Conservation (phyloP, 2,113 vertebrate species). For the Neofelis nebulosa region DNA sequence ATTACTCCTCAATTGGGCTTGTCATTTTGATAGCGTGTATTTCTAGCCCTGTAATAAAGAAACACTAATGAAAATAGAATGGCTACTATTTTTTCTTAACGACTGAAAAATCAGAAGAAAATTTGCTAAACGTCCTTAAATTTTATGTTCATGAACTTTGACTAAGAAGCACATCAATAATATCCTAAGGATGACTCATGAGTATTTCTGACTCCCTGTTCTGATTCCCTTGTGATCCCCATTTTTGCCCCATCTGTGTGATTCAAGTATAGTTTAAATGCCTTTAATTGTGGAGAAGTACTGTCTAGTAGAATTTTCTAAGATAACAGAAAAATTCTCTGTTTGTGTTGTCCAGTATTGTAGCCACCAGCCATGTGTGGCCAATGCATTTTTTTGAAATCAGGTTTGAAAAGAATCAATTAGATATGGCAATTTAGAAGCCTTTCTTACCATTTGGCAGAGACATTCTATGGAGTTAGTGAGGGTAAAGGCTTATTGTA, state of each 20-base stretch:
- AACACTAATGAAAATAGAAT: background rate
- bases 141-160: conserved; percentile 19
- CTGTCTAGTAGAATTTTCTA: background rate
- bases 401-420: background rate
- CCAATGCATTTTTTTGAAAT: background rate
- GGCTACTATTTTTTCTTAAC: background rate
- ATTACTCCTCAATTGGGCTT: background rate
- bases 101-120: background rate
- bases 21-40: background rate
- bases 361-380: background rate
- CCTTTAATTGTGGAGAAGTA: background rate
- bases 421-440: background rate
- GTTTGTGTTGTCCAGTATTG: background rate
- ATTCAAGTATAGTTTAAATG: background rate
- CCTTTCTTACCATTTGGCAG: background rate
- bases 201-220: background rate
- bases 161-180: conserved; percentile 1
- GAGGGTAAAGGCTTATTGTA: background rate
- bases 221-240: background rate
- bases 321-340: background rate
- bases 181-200: background rate
- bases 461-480: background rate
- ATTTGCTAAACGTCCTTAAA: conserved; percentile 41
- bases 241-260: background rate
- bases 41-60: background rate